These are phyloP conservation scores for Apeltes quadracus DNA, from an alignment of 2,113 vertebrate species.

Conservation along the genomic window DNA sequence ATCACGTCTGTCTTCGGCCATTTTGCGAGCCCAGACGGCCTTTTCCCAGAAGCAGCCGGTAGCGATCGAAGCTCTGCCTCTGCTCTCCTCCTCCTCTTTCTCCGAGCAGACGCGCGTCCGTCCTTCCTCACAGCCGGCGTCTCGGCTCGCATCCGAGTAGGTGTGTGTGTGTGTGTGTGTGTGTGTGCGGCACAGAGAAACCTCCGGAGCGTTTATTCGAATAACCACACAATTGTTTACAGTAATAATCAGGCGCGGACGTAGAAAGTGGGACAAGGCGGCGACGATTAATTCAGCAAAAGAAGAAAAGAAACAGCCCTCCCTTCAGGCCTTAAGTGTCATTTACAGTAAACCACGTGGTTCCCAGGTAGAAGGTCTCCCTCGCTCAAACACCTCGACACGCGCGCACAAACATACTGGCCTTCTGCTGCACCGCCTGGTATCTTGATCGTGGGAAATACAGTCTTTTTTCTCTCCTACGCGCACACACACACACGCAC, in stretches of 20 bases:
- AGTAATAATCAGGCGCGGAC: constrained; percentile 43
- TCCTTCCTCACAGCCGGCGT: constrained; percentile 20
- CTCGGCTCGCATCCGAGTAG: background rate
- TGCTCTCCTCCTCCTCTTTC: constrained; percentile 6
- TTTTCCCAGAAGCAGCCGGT: constrained; percentile 67
- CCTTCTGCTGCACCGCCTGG: constrained; percentile 81
- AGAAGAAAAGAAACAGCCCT: constrained; percentile 23
- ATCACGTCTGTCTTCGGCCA: constrained; percentile 42
- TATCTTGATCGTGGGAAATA: constrained; percentile 79
- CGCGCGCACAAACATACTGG: constrained; percentile 31
- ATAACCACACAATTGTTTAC: constrained; percentile 41
- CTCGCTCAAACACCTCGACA: constrained; percentile 21
- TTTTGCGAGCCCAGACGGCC: constrained; percentile 73
- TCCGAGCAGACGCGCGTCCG: too few relatives aligned
- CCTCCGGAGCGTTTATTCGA: constrained; percentile 20
- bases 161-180: constrained; percentile 6
- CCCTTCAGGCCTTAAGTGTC: constrained; percentile 51
- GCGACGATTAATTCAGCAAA: constrained; percentile 22
- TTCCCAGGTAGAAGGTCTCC: constrained; percentile 64
- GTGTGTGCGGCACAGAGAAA: constrained; percentile 8
- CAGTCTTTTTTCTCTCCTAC: constrained; percentile 68
- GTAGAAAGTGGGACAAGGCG: constrained; percentile 38
- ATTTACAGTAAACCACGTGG: constrained; percentile 68
- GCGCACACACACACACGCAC: constrained; percentile 19
- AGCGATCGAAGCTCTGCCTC: constrained; percentile 58